Base-by-base conservation (phyloP, 2,888 invertebrate species). In the Lamellibrachia satsuma region DNA sequence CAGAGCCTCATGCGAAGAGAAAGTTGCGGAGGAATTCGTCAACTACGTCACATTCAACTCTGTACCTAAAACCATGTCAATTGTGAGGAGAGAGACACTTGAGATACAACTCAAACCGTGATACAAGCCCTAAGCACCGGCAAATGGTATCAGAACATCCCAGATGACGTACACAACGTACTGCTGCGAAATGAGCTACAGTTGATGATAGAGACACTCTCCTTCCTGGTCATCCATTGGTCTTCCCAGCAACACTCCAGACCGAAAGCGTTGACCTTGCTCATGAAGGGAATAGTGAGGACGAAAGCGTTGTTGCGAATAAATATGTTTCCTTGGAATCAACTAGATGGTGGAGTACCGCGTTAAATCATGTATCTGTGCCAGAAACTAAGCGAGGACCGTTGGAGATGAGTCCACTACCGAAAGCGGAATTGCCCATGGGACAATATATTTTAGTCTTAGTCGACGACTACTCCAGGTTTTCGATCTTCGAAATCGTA, bases 251-350 rank as follows among this genome's bases (percentile, higher is more conserved):
- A 57, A 52, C 92, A 7, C 91, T 95, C 55, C 94, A 93, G 90
- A n/a, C 90, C 27, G 91, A 91, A 92, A 94, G 93, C 6, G 92
- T 94, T 7, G 51, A 93, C 11, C 90, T 94, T 22, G 95, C 94
- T 39, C 95, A 95, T 75, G 93, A 93, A 52, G 94, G 95, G 94
- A 3, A 92, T 94, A n/a, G 94, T 94, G n/a, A 93, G 93, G 75
- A 94, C 94, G 2, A 95, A 94, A 93, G 91, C 92, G 91, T 91
- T 94, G 11, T 55, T 94, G n/a, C 90, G 93, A 91, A 75, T 94
- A 94, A 51, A 94, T 95, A 7, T 95, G 94, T 94, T 95, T 94
- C 90, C 94, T 94, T n/a, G 93, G 93, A 15, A 94, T 94, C 6
- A 94, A 95, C 92, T 91, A 92, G 57, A 90, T 93, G 90, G 94